Percentiles rank a stretch among this genome's conserved stretches.
Conservation (phyloP, 2,888 invertebrate genomes). For the Notocelia uddmanniana region DNA sequence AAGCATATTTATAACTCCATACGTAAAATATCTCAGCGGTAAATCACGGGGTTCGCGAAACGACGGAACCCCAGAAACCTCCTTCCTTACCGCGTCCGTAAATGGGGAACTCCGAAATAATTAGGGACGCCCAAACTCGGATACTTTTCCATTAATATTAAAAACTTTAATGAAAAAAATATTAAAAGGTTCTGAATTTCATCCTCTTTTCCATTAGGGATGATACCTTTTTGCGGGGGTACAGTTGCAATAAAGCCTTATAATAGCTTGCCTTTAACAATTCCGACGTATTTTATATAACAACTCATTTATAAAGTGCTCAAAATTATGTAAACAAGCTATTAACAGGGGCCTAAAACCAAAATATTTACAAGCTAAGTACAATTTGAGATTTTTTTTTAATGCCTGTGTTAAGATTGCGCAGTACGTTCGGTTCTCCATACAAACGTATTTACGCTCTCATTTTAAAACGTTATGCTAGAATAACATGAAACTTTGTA, state of each 20-base stretch:
- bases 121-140: conserved; percentile 70
- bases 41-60: neutral
- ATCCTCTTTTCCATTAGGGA: conserved; percentile 83
- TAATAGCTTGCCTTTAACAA: neutral
- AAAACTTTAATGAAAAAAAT: conserved; percentile 86
- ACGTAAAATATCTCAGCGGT: neutral
- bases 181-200: conserved; percentile 81
- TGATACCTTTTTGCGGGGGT: conserved; percentile 5
- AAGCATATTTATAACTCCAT: too few species aligned
- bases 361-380: too few species aligned
- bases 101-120: conserved; percentile 76
- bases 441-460: too few species aligned
- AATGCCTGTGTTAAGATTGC: too few species aligned
- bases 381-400: too few species aligned
- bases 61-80: conserved; percentile 24
- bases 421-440: too few species aligned
- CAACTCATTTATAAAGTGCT: too few species aligned
- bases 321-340: too few species aligned
- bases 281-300: neutral
- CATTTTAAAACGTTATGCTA: too few species aligned
- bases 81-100: conserved; percentile 58
- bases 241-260: neutral
- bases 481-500: too few species aligned
- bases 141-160: conserved; percentile 82
- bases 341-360: too few species aligned